phyloP scores from a whole-genome alignment of 2,888 invertebrate genomes.

The Drosophila rellima region DNA sequence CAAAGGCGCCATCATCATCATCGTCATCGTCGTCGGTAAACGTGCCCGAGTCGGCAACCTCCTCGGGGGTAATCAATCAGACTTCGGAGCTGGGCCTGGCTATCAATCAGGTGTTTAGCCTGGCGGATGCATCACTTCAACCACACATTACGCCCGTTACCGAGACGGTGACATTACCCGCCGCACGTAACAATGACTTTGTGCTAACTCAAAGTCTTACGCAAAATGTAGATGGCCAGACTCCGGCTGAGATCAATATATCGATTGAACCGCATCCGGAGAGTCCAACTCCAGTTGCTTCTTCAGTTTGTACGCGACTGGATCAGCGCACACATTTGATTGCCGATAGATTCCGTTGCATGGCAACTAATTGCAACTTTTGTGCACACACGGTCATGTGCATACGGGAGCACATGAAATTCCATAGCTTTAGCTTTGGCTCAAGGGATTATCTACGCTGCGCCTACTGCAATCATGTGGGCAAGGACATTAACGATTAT shows the following conservation, averaged over 20 bases:
- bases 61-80: slow-evolving; percentile 24
- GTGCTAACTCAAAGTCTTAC: slow-evolving; percentile 42
- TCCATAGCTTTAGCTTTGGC: slow-evolving; percentile 70
- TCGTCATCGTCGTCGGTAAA: neutral
- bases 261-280: slow-evolving; percentile 47
- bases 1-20: slow-evolving; percentile 24
- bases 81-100: slow-evolving; percentile 56
- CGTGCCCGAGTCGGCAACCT: neutral
- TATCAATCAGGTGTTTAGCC: slow-evolving; percentile 65
- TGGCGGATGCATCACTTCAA: slow-evolving; percentile 7
- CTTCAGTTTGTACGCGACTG: neutral
- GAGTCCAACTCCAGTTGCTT: neutral
- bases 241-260: slow-evolving; percentile 61
- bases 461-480: slow-evolving; percentile 67
- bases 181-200: slow-evolving; percentile 31
- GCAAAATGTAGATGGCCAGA: slow-evolving; percentile 3
- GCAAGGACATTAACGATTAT: slow-evolving; percentile 68
- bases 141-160: neutral
- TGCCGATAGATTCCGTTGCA: slow-evolving; percentile 73
- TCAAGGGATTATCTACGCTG: slow-evolving; percentile 74
- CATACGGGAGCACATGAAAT: slow-evolving; percentile 79
- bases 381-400: slow-evolving; percentile 67
- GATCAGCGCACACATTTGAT: neutral
- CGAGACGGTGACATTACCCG: neutral
- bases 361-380: slow-evolving; percentile 73